Evolutionary conservation across 2,888 invertebrate species (phyloP).

Genomic region (Hydroisotoma schaefferi): DNA sequence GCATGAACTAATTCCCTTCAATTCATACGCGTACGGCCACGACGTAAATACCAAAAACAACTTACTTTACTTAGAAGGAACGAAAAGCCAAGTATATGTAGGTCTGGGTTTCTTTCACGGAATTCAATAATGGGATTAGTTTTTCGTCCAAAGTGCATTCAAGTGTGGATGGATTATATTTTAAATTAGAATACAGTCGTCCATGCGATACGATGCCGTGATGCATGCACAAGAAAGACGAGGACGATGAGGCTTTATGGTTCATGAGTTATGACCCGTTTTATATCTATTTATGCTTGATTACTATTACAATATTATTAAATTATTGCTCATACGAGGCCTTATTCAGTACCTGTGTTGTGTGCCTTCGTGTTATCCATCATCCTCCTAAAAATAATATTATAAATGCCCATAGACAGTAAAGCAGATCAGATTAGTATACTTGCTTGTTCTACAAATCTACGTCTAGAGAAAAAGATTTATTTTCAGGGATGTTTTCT

Average conservation of each 20-base stretch:
- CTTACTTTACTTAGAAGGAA: no score
- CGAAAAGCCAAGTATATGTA: no score
- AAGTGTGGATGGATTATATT: no score
- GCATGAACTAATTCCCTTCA: neutral
- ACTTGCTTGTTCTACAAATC: neutral
- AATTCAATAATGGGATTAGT: no score
- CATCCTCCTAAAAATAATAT: neutral
- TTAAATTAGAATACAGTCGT: no score
- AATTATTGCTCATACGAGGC: neutral
- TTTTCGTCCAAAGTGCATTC: no score
- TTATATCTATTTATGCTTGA: neutral
- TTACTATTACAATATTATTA: neutral
- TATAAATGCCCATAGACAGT: neutral
- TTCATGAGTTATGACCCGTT: neutral
- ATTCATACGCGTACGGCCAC: neutral
- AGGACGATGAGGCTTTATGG: no score
- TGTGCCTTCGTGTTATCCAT: slow-evolving; percentile 1
- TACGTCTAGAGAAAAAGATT: neutral
- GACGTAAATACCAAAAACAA: no score
- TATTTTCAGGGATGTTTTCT: neutral
- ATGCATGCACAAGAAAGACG: no score
- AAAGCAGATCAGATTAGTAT: neutral
- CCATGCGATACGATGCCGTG: no score
- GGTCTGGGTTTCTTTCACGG: no score
- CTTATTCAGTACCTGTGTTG: neutral